Evolutionary conservation across 1,140 invertebrate species (phyloP), one percentile per base, ranked within the genome.

Genomic region (Leptestheria dahalacensis): DNA sequence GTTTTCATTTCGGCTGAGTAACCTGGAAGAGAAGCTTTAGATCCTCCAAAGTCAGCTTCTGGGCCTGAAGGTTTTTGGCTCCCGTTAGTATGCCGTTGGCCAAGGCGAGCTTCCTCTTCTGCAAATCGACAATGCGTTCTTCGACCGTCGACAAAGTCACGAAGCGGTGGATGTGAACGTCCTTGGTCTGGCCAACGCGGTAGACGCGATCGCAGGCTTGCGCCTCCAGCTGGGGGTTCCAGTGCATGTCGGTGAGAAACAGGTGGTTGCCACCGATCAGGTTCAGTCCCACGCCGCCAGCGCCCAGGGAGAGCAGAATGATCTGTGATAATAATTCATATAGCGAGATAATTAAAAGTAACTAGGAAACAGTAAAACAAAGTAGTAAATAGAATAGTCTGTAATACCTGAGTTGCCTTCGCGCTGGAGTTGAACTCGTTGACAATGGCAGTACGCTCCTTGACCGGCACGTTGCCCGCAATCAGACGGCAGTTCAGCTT

Each of bases 151-250:
- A 81, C 57, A 78, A 69, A 60, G 83, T 85, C 63, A 93, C 76
- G 69, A 93, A 88, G 66, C 88, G 89, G 68, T 93, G 90, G 50
- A 96, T 82, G 57, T 79, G 76, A 0, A 94, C 90, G 67, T 78
- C 68, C 68, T 84, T 87, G 15, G 69, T 80, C 69, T 97, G 92
- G 0, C 92, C 92, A 50, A 94, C 82, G 59, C 92, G 75, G 73
- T 94, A 91, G 50, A 95, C 84, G 49, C 91, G 75, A 73, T 96
- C 91, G 74, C 88, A 89, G 0, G 91, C 91, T 70, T 97, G 91
- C 3, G 82, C 74, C 73, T 95, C 91, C 23, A 95, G 73, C 65
- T 94, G 90, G 0, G 91, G 92, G 77, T 97, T 97, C 91, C 92
- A 97, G 71, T 96, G 91, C 53, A 91, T 75, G 72, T 97, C 93